These are phyloP conservation scores for Epinotia brunnichana DNA, from an alignment of 2,888 invertebrate genomes.

Conservation along the genomic window DNA sequence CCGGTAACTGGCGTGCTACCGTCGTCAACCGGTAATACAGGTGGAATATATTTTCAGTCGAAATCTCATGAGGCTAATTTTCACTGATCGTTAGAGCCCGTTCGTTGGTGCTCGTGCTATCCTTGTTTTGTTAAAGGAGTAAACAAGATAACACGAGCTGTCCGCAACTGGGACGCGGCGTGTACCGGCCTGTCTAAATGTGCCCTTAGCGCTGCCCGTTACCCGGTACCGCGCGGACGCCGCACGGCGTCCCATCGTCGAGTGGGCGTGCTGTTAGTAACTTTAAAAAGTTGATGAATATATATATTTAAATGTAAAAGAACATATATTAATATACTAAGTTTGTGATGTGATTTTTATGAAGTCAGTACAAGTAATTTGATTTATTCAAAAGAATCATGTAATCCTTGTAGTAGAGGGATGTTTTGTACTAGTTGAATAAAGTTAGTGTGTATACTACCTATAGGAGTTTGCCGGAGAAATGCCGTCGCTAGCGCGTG, in stretches of 20 bases:
- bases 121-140: too few relatives aligned
- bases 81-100: too few relatives aligned
- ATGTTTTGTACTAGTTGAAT: conserved; percentile 59
- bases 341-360: conserved; percentile 72
- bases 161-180: not conserved
- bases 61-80: conserved; percentile 4
- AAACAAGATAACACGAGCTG: too few relatives aligned
- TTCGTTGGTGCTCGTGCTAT: too few relatives aligned
- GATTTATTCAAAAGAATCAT: conserved; percentile 68
- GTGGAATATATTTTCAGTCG: conserved; percentile 4
- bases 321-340: conserved; percentile 55
- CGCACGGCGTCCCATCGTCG: not conserved
- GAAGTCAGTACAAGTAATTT: conserved; percentile 71
- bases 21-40: not conserved
- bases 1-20: conserved; percentile 10
- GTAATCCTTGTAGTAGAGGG: conserved; percentile 68
- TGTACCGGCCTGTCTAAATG: not conserved
- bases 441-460: conserved; percentile 44
- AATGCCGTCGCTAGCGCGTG: conserved; percentile 33
- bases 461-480: conserved; percentile 24
- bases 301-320: conserved; percentile 49
- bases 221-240: not conserved
- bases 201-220: not conserved
- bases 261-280: conserved; percentile 24
- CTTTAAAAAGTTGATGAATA: conserved; percentile 44